Evolutionary conservation across 2,888 invertebrate species (phyloP).

Genomic region (Metacarcinus magister): DNA sequence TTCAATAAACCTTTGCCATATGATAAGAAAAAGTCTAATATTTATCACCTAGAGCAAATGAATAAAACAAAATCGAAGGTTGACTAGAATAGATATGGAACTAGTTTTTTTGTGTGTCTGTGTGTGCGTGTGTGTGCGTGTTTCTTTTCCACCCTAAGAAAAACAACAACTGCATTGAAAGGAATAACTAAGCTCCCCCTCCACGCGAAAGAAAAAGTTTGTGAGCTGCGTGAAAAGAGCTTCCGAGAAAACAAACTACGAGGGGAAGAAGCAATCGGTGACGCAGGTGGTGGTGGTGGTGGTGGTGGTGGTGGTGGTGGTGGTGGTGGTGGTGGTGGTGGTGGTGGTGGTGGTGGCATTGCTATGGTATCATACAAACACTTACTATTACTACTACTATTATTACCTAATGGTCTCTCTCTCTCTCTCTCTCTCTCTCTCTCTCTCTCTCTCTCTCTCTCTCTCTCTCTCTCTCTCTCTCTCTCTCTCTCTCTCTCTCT

Average conservation of each 20-base stretch:
- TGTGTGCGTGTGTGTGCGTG: no score
- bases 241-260: background rate
- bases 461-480: slow-evolving; percentile 65
- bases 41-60: no score
- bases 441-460: slow-evolving; percentile 51
- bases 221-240: background rate
- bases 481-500: slow-evolving; percentile 65
- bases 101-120: background rate
- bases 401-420: background rate
- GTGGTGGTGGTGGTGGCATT: background rate
- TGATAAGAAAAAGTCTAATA: no score
- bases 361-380: no score
- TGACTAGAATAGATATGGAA: background rate
- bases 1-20: no score
- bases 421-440: background rate
- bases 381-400: background rate
- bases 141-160: background rate
- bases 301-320: background rate
- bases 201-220: background rate
- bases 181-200: slow-evolving; percentile 12
- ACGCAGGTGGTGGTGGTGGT: background rate
- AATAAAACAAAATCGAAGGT: background rate
- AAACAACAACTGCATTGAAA: background rate
- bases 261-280: slow-evolving; percentile 9
- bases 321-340: background rate